Conservation (phyloP, 2,888 invertebrate genomes). For the Oithona nana region DNA sequence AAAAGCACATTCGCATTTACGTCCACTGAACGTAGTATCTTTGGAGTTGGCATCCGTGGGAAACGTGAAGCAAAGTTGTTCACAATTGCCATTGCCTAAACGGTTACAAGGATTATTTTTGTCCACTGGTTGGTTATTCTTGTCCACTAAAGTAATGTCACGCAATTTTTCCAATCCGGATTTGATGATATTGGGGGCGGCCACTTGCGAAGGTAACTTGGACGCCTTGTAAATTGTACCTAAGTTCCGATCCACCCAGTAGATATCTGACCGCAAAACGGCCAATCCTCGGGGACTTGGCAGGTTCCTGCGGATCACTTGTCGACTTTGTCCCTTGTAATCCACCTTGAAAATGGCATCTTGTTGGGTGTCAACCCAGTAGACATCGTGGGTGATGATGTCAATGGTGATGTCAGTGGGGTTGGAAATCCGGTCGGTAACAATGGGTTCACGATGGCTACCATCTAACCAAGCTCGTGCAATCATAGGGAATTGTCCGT, state of each 20-base stretch:
- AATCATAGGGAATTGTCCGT: constrained; percentile 84
- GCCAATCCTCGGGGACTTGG: constrained; percentile 89
- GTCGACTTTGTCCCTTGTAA: constrained; percentile 32
- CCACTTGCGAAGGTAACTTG: constrained; percentile 43
- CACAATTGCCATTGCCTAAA: constrained; percentile 58
- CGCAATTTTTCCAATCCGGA: constrained; percentile 65
- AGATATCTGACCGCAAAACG: constrained; percentile 59
- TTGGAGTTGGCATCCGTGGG: constrained; percentile 33
- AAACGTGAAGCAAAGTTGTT: constrained; percentile 85
- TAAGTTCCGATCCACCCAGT: constrained; percentile 85
- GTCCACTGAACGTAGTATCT: constrained; percentile 25
- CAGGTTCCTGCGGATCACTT: constrained; percentile 61
- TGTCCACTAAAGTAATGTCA: constrained; percentile 78
- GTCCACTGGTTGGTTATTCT: constrained; percentile 53
- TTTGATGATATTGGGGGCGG: constrained; percentile 48
- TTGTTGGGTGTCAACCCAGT: constrained; percentile 87
- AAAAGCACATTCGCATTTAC: constrained; percentile 75
- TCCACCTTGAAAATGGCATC: constrained; percentile 88
- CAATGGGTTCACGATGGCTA: constrained; percentile 59
- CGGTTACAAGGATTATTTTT: constrained; percentile 50
- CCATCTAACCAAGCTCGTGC: constrained; percentile 76
- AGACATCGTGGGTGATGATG: constrained; percentile 79
- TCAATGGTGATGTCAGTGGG: constrained; percentile 81
- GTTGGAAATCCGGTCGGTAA: constrained; percentile 72
- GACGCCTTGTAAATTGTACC: constrained; percentile 61